Evolutionary conservation across 2,113 vertebrate species (phyloP), one percentile per base, ranked within the genome.

Genomic region (Toxotes chatareus): DNA sequence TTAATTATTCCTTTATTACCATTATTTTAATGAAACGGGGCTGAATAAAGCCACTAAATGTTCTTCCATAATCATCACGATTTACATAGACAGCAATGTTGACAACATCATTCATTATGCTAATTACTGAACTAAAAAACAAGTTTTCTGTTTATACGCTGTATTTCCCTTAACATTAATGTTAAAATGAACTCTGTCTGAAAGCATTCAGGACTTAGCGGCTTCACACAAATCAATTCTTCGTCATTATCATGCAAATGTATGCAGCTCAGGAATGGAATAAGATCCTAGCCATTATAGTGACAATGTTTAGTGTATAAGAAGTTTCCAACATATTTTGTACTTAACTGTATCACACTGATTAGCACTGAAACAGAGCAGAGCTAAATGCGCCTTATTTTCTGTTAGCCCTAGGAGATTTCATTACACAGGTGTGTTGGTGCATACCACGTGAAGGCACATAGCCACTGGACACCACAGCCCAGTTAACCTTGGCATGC

Each of bases 401-500:
- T 63, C 47, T 7, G 0, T 42, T n/a, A 44, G 17, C 57, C 23
- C 1, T 8, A n/a, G 55, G 36, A 64, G 34, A 36, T 74, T 19
- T 67, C 46, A 9, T 72, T 23, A 31, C 1, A 0, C 42, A 67
- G 59, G 55, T 77, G 66, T 80, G 47, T n/a, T 67, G 75, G 53
- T 32, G 77, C 56, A 32, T 49, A 68, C n/a, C 44, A 69, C 49
- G 56, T 82, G 59, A 82, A 40, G 51, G 49, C 74, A 79, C 36
- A 64, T 0, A 68, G 59, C 70, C 84, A 66, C 67, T 71, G 63
- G 79, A 59, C n/a, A 34, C 34, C 9, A 34, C 46, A 62, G 59
- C 53, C 68, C 65, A 44, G 51, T 89, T 89, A 81, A 89, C 91
- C 86, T 86, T 64, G 82, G 74, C 46, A 34, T 57, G 56, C 53